phyloP scores from a whole-genome alignment of 2,113 vertebrate species.

The Erythrolamprus reginae region DNA sequence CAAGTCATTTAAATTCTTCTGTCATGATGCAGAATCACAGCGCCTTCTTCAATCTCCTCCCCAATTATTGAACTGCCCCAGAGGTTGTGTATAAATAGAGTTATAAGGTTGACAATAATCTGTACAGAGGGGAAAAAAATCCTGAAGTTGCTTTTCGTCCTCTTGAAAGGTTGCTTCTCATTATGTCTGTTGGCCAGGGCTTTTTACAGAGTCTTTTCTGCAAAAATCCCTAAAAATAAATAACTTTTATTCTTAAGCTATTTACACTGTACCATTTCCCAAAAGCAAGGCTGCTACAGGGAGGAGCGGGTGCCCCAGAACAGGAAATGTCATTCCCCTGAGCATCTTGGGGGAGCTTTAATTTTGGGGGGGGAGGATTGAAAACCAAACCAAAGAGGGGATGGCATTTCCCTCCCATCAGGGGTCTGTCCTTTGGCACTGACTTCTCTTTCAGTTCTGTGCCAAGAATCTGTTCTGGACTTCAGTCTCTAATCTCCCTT shows the following conservation, averaged over 20 bases:
- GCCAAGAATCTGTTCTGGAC: background rate
- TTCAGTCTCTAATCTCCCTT: background rate
- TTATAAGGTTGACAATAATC: no score
- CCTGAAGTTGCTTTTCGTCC: background rate
- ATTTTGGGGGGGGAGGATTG: background rate
- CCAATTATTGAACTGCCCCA: no score
- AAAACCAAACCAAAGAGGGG: background rate
- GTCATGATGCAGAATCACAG: background rate
- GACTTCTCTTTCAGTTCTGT: background rate
- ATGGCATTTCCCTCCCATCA: background rate
- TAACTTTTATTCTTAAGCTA: conserved; percentile 23
- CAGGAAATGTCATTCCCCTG: conserved; percentile 16
- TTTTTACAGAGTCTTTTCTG: background rate
- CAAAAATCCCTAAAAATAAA: background rate
- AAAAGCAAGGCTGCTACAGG: background rate
- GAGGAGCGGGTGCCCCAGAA: background rate
- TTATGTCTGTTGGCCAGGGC: background rate
- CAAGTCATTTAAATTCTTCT: background rate
- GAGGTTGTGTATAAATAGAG: no score
- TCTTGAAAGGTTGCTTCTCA: background rate
- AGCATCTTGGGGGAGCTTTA: background rate
- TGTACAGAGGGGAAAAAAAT: no score
- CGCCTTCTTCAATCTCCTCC: background rate
- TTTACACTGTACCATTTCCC: conserved; percentile 8
- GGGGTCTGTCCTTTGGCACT: background rate